phyloP scores from a whole-genome alignment of 92 coral and sea anemone species.

The Pocillopora meandrina region DNA sequence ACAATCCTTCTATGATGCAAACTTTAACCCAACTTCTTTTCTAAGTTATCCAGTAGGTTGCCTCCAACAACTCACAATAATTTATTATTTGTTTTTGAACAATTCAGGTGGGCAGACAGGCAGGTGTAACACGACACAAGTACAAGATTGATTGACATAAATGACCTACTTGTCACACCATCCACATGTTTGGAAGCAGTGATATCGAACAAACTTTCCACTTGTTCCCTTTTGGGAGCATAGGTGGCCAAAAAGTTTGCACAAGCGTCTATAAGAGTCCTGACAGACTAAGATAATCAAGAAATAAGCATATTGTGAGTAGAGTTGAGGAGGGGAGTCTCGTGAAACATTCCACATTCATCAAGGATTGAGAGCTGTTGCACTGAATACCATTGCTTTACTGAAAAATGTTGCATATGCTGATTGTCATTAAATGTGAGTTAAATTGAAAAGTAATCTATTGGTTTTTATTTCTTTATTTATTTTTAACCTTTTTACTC shows the following conservation, averaged over 20 bases:
- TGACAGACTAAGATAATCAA: constrained; percentile 45
- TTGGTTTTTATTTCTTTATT: too few relatives aligned
- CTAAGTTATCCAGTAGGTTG: too few relatives aligned
- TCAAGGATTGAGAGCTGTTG: too few relatives aligned
- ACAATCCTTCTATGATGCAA: too few relatives aligned
- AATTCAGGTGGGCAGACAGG: neutral
- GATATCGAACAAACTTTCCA: constrained; percentile 69
- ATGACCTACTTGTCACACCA: constrained; percentile 58
- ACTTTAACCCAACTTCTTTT: too few relatives aligned
- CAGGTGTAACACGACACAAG: neutral
- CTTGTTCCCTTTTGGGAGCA: constrained; percentile 51
- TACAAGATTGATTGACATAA: neutral
- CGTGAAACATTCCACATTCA: neutral
- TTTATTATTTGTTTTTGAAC: neutral
- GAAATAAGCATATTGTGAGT: neutral
- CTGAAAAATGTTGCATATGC: too few relatives aligned
- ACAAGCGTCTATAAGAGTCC: constrained; percentile 51
- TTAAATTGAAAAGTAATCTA: too few relatives aligned
- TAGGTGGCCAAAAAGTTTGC: constrained; percentile 54
- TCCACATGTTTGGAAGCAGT: constrained; percentile 77
- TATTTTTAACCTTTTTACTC: too few relatives aligned
- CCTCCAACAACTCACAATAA: too few relatives aligned
- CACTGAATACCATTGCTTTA: too few relatives aligned
- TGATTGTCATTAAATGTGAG: too few relatives aligned
- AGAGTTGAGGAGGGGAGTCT: neutral